phyloP scores from a whole-genome alignment of 37 sponge, comb jelly and placozoan species.

The Eunapius fragilis region DNA sequence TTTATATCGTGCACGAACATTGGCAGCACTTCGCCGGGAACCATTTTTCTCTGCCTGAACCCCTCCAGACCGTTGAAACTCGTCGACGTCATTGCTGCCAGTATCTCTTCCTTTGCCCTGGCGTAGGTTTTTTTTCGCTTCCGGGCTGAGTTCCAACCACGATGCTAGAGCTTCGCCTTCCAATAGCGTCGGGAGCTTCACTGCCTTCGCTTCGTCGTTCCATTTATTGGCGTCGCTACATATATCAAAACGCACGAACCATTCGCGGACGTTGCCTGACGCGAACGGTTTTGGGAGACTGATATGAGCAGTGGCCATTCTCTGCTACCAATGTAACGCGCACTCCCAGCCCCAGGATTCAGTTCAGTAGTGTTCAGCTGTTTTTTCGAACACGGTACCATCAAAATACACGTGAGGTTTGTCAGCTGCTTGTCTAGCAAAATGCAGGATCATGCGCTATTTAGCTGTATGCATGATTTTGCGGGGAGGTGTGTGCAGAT shows the following conservation, averaged over 20 bases:
- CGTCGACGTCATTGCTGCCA: not conserved
- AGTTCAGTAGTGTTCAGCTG: no score
- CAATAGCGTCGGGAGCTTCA: slow-evolving; percentile 34
- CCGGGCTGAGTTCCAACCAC: slow-evolving; percentile 36
- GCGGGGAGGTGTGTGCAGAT: no score
- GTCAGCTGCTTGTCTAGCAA: no score
- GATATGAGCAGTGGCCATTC: slow-evolving; percentile 10
- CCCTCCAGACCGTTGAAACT: slow-evolving; percentile 33
- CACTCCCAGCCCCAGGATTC: no score
- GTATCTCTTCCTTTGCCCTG: not conserved
- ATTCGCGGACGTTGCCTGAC: slow-evolving; percentile 19
- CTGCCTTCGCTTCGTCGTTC: slow-evolving; percentile 17
- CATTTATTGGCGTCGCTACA: slow-evolving; percentile 40
- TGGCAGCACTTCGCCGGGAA: slow-evolving; percentile 26
- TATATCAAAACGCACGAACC: slow-evolving; percentile 36
- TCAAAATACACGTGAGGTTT: no score
- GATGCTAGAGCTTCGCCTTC: slow-evolving; percentile 50
- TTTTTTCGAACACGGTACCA: no score
- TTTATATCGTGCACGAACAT: slow-evolving; percentile 47
- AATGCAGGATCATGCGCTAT: no score
- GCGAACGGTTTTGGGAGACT: slow-evolving; percentile 36
- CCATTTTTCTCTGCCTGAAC: slow-evolving; percentile 37
- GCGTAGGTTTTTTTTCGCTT: slow-evolving; percentile 20
- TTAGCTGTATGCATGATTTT: no score
- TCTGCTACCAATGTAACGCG: slow-evolving; percentile 61